Conservation (phyloP, 2,888 invertebrate species). For the Leptinotarsa haldemani region DNA sequence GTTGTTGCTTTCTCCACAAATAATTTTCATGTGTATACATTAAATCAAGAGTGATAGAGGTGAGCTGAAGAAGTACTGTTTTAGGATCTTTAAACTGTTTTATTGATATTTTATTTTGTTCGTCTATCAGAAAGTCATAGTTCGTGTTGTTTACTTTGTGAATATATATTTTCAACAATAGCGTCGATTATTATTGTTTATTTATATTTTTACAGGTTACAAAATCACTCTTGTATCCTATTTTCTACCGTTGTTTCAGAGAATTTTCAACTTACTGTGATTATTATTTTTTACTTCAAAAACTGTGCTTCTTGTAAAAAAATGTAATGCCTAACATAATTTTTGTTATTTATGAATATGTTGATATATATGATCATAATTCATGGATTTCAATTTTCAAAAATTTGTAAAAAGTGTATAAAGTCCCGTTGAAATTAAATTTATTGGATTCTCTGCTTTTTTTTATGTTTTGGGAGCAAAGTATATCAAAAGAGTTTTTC, state of each 20-base stretch:
- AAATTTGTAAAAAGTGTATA: conserved; percentile 58
- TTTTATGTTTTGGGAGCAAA: neutral
- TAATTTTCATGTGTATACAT: conserved; percentile 30
- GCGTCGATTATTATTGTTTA: neutral
- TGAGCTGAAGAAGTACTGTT: conserved; percentile 25
- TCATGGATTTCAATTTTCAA: conserved; percentile 26
- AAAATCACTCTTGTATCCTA: neutral
- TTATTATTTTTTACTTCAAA: neutral
- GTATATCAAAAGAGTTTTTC: neutral
- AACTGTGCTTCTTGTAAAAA: neutral
- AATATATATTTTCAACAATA: neutral
- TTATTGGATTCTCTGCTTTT: conserved; percentile 40
- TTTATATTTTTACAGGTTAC: neutral
- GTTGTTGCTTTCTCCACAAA: conserved; percentile 39
- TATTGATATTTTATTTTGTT: neutral
- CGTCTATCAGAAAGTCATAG: neutral
- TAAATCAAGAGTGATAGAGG: conserved; percentile 20
- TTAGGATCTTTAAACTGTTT: neutral
- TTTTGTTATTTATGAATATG: conserved; percentile 10
- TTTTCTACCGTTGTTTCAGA: neutral
- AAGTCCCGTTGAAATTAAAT: conserved; percentile 54
- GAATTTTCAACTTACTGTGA: neutral
- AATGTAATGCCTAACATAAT: conserved; percentile 1
- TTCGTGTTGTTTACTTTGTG: neutral
- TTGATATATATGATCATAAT: neutral